Conservation (phyloP, 1,140 invertebrate species). For the Solenopsis invicta region DNA sequence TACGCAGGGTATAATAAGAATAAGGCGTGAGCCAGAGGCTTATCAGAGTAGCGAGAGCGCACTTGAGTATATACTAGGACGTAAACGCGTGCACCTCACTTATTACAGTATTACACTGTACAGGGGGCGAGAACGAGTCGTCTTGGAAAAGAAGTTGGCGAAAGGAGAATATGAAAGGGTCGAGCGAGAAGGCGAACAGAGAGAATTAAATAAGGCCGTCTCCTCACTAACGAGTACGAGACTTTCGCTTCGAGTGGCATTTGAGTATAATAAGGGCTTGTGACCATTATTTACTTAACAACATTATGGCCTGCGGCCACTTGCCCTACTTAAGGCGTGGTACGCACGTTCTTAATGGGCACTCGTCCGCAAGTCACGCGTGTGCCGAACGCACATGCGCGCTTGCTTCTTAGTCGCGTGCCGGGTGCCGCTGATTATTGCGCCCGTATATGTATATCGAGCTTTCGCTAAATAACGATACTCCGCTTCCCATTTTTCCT, state of each 20-base stretch:
- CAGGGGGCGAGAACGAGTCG: slow-evolving; percentile 32
- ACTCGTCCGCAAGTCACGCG: slow-evolving; percentile 75
- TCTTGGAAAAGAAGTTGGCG: slow-evolving; percentile 35
- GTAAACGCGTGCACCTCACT: slow-evolving; percentile 10
- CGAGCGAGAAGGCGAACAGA: slow-evolving; percentile 37
- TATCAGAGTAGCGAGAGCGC: neutral
- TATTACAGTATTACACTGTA: neutral
- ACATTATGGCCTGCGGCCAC: slow-evolving; percentile 76
- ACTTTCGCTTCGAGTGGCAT: slow-evolving; percentile 77
- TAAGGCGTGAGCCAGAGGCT: neutral
- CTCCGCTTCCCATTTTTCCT: neutral
- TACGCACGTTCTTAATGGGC: slow-evolving; percentile 78
- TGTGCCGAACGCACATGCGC: slow-evolving; percentile 58
- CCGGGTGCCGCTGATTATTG: slow-evolving; percentile 58
- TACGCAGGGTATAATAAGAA: neutral
- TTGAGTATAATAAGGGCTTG: slow-evolving; percentile 76
- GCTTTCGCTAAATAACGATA: slow-evolving; percentile 22
- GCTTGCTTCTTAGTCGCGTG: slow-evolving; percentile 62
- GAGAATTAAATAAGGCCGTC: slow-evolving; percentile 77
- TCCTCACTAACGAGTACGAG: slow-evolving; percentile 76
- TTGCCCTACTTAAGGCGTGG: slow-evolving; percentile 65
- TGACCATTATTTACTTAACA: slow-evolving; percentile 81
- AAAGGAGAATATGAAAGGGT: slow-evolving; percentile 43
- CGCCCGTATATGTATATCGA: neutral
- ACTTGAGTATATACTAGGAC: neutral